Evolutionary conservation across 2,113 vertebrate genomes (phyloP).

Genomic region (Anoura caudifer): DNA sequence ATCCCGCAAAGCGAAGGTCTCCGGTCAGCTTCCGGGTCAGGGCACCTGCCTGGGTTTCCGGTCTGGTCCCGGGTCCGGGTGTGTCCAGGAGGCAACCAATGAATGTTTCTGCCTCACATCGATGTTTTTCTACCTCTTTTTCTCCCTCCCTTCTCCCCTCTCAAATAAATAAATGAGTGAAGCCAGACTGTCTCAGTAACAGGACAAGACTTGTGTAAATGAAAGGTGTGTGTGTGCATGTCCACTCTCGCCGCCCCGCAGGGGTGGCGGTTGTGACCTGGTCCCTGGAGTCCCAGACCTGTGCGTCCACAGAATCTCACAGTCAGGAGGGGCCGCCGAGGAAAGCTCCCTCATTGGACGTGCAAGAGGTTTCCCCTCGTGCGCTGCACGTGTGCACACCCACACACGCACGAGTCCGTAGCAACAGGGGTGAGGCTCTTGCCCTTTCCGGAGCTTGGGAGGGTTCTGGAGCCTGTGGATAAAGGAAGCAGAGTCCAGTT

Average conservation of each 20-base stretch:
- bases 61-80: too few relatives aligned
- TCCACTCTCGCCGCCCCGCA: background rate
- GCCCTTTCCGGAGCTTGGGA: background rate
- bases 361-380: fast-evolving
- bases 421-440: background rate
- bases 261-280: background rate
- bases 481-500: background rate
- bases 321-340: too few relatives aligned
- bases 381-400: fast-evolving
- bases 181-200: background rate
- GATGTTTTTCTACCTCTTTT: too few relatives aligned
- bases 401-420: fast-evolving
- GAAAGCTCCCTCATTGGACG: background rate
- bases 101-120: too few relatives aligned
- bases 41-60: too few relatives aligned
- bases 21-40: too few relatives aligned
- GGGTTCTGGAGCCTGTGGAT: background rate
- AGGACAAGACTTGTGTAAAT: background rate
- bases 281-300: background rate
- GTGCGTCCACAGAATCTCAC: background rate
- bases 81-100: too few relatives aligned
- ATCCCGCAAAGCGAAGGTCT: too few relatives aligned
- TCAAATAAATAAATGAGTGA: too few relatives aligned
- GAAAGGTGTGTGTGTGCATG: background rate
- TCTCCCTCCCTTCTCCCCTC: too few relatives aligned